Evolutionary conservation across 2,797 vertebrate genomes (phyloP).

Genomic region (Ceyx erithaca): DNA sequence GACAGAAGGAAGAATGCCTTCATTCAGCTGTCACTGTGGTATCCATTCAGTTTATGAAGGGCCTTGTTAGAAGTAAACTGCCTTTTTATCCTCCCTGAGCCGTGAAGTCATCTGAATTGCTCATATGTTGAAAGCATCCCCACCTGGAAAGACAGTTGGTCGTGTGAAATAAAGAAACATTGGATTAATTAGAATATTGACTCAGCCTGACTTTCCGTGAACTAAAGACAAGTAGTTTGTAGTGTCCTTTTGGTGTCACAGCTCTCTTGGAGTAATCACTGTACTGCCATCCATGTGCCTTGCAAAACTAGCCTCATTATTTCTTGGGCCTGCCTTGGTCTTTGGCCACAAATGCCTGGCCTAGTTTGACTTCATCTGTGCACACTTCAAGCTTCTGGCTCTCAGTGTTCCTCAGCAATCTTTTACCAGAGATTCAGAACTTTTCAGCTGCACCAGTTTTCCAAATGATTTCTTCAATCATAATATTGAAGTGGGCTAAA

Average conservation of each 20-base stretch:
- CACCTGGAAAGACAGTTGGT: slow-evolving; percentile 22
- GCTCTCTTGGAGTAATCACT: background rate
- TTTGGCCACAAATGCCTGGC: background rate
- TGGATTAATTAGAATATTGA: slow-evolving; percentile 18
- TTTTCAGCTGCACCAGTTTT: background rate
- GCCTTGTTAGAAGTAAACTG: background rate
- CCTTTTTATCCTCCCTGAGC: slow-evolving; percentile 36
- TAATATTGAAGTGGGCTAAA: background rate
- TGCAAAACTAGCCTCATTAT: background rate
- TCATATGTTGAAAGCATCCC: slow-evolving; percentile 41
- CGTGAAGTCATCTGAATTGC: slow-evolving; percentile 15
- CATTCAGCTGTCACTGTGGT: background rate
- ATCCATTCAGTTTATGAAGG: slow-evolving; percentile 9
- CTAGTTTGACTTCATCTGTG: background rate
- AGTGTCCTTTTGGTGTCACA: background rate
- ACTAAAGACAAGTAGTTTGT: background rate
- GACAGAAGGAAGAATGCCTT: slow-evolving; percentile 1
- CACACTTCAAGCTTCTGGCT: background rate
- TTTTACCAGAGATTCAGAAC: background rate
- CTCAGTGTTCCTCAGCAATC: background rate
- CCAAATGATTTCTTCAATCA: background rate
- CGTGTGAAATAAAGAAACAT: slow-evolving; percentile 25
- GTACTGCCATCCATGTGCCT: background rate
- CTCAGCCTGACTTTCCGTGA: slow-evolving; percentile 15
- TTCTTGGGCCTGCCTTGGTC: background rate